Conservation (phyloP, 2,113 vertebrate species). For the Rhinopomastus cyanomelas region DNA sequence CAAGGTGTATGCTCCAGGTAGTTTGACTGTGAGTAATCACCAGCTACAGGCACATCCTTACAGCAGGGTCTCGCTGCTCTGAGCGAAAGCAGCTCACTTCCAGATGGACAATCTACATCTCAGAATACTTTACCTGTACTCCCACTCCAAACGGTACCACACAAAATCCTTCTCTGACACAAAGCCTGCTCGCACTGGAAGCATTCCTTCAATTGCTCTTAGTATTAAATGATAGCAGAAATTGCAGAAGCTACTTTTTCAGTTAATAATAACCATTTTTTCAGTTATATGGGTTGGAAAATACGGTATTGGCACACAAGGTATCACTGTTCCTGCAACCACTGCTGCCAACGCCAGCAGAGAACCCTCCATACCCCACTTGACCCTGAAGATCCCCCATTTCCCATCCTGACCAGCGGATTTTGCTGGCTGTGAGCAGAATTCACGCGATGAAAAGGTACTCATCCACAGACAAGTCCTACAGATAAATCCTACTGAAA, state of each 20-base stretch:
- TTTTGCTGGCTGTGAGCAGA: not conserved
- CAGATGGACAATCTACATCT: not conserved
- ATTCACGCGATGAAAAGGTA: not conserved
- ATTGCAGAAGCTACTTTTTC: not conserved
- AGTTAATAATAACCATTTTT: not conserved
- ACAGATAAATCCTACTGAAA: not conserved
- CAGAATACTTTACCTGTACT: not conserved
- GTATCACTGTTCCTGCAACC: not conserved
- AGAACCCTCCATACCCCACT: rapidly evolving
- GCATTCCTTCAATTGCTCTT: not conserved
- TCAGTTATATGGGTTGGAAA: not conserved
- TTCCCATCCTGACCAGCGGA: not conserved
- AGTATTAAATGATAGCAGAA: not conserved
- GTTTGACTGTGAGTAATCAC: constrained; percentile 23
- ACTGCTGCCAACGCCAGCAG: not conserved
- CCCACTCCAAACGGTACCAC: not conserved
- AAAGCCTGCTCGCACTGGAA: not conserved
- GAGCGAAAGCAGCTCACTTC: not conserved
- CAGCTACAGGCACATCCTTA: constrained; percentile 13
- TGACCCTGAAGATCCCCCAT: not conserved
- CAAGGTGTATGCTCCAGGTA: constrained; percentile 62
- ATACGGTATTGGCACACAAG: not conserved
- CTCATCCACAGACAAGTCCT: not conserved
- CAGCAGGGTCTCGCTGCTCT: not conserved
- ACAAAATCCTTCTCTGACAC: not conserved